Evolutionary conservation across 2,888 invertebrate species (phyloP).

Genomic region (Nebria salina): DNA sequence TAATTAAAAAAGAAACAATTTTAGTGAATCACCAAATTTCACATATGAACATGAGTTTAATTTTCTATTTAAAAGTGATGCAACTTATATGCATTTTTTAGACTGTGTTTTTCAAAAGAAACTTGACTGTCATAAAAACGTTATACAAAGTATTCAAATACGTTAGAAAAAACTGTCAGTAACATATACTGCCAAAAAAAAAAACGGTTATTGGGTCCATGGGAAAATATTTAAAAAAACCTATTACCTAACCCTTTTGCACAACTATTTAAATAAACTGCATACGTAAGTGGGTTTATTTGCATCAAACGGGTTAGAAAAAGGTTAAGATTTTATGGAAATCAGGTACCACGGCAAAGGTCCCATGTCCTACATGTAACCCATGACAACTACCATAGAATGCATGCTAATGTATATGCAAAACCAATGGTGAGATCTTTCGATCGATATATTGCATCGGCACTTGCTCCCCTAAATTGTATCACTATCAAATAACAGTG

Average conservation of each 20-base stretch:
- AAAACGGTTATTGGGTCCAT: constrained; percentile 42
- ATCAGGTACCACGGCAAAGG: constrained; percentile 56
- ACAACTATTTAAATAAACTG: constrained; percentile 58
- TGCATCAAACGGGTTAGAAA: constrained; percentile 59
- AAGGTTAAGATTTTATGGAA: constrained; percentile 60
- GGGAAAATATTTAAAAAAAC: constrained; percentile 43
- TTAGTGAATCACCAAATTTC: too few relatives aligned
- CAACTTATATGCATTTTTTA: too few relatives aligned
- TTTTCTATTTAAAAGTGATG: too few relatives aligned
- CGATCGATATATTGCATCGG: constrained; percentile 50
- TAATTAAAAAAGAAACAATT: too few relatives aligned
- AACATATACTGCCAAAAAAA: constrained; percentile 18
- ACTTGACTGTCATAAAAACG: background rate
- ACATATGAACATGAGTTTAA: too few relatives aligned
- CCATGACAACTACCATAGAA: constrained; percentile 50
- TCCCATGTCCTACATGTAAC: constrained; percentile 50
- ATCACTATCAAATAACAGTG: constrained; percentile 50
- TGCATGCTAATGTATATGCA: constrained; percentile 48
- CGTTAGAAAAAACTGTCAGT: constrained; percentile 35
- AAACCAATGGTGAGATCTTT: constrained; percentile 50
- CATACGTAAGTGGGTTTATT: constrained; percentile 61
- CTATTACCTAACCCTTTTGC: constrained; percentile 16
- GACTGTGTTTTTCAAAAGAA: too few relatives aligned
- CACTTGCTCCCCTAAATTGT: constrained; percentile 52
- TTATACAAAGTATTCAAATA: constrained; percentile 8